Conservation (phyloP, 2,888 invertebrate species). For the Isotomurus palustris region DNA sequence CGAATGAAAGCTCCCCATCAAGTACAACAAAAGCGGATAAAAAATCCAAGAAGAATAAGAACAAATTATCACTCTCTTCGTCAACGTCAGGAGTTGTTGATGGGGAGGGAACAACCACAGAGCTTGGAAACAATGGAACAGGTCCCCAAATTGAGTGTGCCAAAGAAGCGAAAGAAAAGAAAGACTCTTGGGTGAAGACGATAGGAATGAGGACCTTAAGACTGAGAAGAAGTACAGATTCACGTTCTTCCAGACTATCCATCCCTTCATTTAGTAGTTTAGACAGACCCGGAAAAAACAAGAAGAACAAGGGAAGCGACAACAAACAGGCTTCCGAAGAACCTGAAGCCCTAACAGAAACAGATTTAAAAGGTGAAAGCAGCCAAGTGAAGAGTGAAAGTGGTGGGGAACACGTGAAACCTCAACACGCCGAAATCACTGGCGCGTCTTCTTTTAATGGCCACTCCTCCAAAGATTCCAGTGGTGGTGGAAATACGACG, state of each 20-base stretch:
- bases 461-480: conserved; percentile 11
- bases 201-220: conserved; percentile 44
- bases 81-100: no score
- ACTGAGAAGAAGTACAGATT: conserved; percentile 32
- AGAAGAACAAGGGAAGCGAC: conserved; percentile 3
- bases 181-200: conserved; percentile 45
- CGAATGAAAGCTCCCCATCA: no score
- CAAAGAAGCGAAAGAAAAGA: conserved; percentile 43
- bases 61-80: no score
- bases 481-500: conserved; percentile 2
- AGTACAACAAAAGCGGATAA: no score
- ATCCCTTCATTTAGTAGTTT: conserved; percentile 25
- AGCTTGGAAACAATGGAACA: no score
- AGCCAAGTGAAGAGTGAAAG: not conserved
- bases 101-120: no score
- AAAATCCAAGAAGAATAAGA: no score
- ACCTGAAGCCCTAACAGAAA: not conserved
- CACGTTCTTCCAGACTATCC: conserved; percentile 27
- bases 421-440: not conserved
- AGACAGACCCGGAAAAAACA: conserved; percentile 21
- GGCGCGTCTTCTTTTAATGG: conserved; percentile 33
- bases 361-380: not conserved
- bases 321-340: not conserved
- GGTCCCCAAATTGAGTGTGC: conserved; percentile 23
- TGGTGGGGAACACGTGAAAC: not conserved